Base-by-base conservation (phyloP, 2,888 invertebrate species). In the Lissonota sp. region DNA sequence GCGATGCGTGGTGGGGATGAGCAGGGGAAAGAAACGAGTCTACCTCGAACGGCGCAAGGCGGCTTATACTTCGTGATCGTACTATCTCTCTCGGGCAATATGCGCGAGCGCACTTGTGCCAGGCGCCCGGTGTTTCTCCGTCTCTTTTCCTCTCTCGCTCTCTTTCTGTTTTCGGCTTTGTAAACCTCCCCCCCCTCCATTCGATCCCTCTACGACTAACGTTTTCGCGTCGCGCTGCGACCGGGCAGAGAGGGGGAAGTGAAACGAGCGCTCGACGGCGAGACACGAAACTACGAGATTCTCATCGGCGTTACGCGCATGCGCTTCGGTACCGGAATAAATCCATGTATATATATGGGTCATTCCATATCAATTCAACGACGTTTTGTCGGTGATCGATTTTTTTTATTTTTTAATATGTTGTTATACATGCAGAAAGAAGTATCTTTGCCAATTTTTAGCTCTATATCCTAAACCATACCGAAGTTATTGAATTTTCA, bases 1-100 rank as follows among this genome's bases (percentile, higher is more conserved):
- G 82, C 69, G 49, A n/a, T 8, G 6, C 4, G 7, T 77, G 85
- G 90, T 88, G 88, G 90, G 89, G 86, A 67, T 71, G 73, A 44
- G 83, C 83, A 90, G 90, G 90, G 91, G 91, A 90, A 88, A 85
- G 88, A 82, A 90, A 89, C 91, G 91, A 91, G 91, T 91, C 91
- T 90, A 90, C 90, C 84, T 86, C 85, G 77, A 16, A 55, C 26
- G 6, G 70, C 46, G 57, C 55, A 42, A 10, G 71, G 80, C 84
- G 83, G 80, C 83, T 62, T n/a, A n/a, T n/a, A n/a, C n/a, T 84
- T 81, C 85, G 84, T 84, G 85, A 85, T 86, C 82, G 84, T 83
- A 2, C 26, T 26, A 2, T 26, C 26, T 26, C 26, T 26, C 26
- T 26, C 26, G 26, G 26, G 26, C 26, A 26, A 26, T 2, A 26